Evolutionary conservation across 2,797 vertebrate genomes (phyloP).

Genomic region (Mastacembelus armatus): DNA sequence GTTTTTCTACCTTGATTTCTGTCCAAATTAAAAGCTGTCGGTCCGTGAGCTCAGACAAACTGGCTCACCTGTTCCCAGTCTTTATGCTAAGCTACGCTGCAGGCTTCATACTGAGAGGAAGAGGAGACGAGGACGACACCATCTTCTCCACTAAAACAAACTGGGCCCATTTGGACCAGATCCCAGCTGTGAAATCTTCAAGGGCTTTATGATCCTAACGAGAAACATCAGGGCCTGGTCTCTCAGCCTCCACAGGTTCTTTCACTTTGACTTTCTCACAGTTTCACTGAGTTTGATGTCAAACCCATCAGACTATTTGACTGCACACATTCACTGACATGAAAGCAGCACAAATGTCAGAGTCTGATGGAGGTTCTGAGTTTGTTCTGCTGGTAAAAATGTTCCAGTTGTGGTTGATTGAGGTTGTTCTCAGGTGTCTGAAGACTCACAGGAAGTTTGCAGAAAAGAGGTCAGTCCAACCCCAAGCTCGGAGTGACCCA

Average conservation of each 20-base stretch:
- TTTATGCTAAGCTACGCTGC: no score
- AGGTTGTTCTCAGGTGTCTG: slow-evolving; percentile 21
- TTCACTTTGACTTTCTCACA: slow-evolving; percentile 1
- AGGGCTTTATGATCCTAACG: no score
- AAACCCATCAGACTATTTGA: neutral
- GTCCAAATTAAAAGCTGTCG: no score
- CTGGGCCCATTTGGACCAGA: no score
- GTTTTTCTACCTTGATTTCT: no score
- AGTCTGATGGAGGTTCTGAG: no score
- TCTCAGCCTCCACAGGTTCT: slow-evolving; percentile 15
- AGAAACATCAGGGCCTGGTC: neutral
- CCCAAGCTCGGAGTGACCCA: slow-evolving; percentile 44
- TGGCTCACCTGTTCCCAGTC: no score
- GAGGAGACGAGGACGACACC: no score
- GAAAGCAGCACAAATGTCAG: slow-evolving; percentile 13
- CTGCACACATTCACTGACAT: slow-evolving; percentile 12
- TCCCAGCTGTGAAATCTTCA: no score
- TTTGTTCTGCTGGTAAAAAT: neutral
- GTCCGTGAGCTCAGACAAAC: no score
- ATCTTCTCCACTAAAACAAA: no score
- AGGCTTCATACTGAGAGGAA: no score
- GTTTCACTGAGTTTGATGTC: neutral
- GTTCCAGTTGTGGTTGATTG: slow-evolving; percentile 14
- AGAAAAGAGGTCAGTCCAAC: slow-evolving; percentile 65
- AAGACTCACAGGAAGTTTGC: slow-evolving; percentile 65